Evolutionary conservation across 2,888 invertebrate species (phyloP), one percentile per base, ranked within the genome.

Genomic region (Melanchra persicariae): DNA sequence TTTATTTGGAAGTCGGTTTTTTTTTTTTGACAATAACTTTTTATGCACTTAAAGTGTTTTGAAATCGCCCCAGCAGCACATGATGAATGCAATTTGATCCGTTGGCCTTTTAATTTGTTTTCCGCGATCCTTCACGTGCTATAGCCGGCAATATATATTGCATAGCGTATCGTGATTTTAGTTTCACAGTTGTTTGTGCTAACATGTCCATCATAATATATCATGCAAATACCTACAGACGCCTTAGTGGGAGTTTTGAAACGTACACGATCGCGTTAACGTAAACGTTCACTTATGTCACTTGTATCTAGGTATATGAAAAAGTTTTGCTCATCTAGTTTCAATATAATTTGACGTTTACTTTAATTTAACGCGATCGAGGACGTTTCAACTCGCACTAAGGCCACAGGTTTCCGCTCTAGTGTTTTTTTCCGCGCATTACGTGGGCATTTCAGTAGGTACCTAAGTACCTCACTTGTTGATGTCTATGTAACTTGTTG

Each of bases 131-230:
- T 47, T 70, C 9, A 30, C 15, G 45, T 37, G 22, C 24, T 47
- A 47, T 47, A 40, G 22, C 19, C 15, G 30, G 37, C 22, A 52
- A 70, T 54, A 70, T 54, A 70, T 10, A 70, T 60, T 57, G 40
- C 19, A 47, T 15, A 9, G 15, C 22, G n/a, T 47, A 34, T 30
- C 54, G 19, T 34, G 30, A 9, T 54, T 54, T 26, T 19, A 30
- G 1, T 7, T 19, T 19, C 26, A 26, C 4, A 9, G 10, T 8
- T 2, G 2, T 47, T 47, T n/a, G 47, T 19, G n/a, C 19, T n/a
- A n/a, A 9, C n/a, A n/a, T 47, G 8, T n/a, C n/a, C n/a, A n/a
- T n/a, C 8, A 2, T 8, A n/a, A 9, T 5, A 8, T 2, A 17
- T 45, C 45, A 45, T 19, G 5, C 19, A 45, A 45, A 45, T 19